Conservation (phyloP, 1,140 invertebrate genomes). For the Zaprionus taronus region DNA sequence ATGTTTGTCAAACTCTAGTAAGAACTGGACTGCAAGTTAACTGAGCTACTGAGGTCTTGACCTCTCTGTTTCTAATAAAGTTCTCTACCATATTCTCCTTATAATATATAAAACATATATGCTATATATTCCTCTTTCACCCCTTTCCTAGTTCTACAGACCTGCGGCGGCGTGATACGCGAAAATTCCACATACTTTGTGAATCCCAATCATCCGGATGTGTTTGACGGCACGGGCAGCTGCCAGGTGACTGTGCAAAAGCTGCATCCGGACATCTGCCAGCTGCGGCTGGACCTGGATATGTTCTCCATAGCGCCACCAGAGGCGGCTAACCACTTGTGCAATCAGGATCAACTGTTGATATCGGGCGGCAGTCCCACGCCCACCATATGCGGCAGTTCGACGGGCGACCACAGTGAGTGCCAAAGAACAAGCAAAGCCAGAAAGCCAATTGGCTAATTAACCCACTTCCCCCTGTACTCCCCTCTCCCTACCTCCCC, state of each 20-base stretch:
- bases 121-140: constrained; percentile 12
- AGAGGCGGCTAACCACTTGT: constrained; percentile 90
- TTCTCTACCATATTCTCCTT: neutral
- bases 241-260: constrained; percentile 93
- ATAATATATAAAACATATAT: neutral
- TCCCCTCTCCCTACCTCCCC: constrained; percentile 35
- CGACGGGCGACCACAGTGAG: constrained; percentile 94
- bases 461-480: neutral
- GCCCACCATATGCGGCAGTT: constrained; percentile 92
- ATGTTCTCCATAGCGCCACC: constrained; percentile 90
- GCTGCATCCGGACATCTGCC: constrained; percentile 90
- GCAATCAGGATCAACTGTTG: constrained; percentile 93
- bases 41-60: neutral
- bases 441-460: neutral
- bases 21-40: neutral
- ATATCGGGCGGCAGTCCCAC: constrained; percentile 92
- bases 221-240: constrained; percentile 90
- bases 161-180: constrained; percentile 90
- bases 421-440: constrained; percentile 26
- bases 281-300: constrained; percentile 93
- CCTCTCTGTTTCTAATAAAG: neutral
- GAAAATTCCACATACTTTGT: constrained; percentile 94
- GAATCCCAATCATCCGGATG: constrained; percentile 90
- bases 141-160: constrained; percentile 87
- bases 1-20: too few relatives aligned